A percentile compares a stretch with the other conserved stretches of the same genome.
These are phyloP conservation scores for Dreissena rostriformis DNA, from an alignment of 1,140 invertebrate genomes.

Conservation along the genomic window DNA sequence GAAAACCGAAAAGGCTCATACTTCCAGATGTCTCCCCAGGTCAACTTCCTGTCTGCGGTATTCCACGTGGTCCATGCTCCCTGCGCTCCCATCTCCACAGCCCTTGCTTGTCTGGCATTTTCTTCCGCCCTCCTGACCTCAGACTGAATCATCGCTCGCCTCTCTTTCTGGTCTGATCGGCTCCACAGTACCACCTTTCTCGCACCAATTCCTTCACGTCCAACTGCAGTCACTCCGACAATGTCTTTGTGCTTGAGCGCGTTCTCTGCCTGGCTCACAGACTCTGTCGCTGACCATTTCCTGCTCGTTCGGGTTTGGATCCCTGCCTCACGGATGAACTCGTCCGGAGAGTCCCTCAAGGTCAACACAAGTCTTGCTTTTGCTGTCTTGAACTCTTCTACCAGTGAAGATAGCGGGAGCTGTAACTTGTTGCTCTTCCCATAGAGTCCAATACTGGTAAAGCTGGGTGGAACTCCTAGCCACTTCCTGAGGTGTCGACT, in stretches of 20 bases:
- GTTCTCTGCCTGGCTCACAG: slow-evolving; percentile 43
- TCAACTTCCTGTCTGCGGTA: slow-evolving; percentile 24
- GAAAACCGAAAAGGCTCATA: slow-evolving; percentile 33
- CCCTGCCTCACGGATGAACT: slow-evolving; percentile 31
- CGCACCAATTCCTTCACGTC: slow-evolving; percentile 37
- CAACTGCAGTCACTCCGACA: slow-evolving; percentile 38
- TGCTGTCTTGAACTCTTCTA: slow-evolving; percentile 42
- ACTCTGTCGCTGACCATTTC: slow-evolving; percentile 34
- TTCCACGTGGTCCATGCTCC: slow-evolving; percentile 42
- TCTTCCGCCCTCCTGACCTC: slow-evolving; percentile 14
- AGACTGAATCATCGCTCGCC: slow-evolving; percentile 28
- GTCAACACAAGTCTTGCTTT: slow-evolving; percentile 34
- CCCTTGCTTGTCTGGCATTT: slow-evolving; percentile 31
- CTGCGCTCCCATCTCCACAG: slow-evolving; percentile 36
- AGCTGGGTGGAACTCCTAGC: slow-evolving; percentile 38
- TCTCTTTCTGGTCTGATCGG: slow-evolving; percentile 30
- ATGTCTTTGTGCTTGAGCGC: slow-evolving; percentile 45
- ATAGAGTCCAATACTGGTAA: slow-evolving; percentile 32
- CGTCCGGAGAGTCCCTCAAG: slow-evolving; percentile 17
- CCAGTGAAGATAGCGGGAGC: slow-evolving; percentile 37
- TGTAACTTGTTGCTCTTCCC: slow-evolving; percentile 27
- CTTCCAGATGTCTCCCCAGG: slow-evolving; percentile 45
- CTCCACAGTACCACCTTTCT: slow-evolving; percentile 32
- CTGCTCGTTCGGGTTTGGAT: slow-evolving; percentile 27
- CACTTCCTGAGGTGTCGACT: slow-evolving; percentile 33